A percentile compares a stretch with the other conserved stretches of the same genome.
Evolutionary conservation across 2,888 invertebrate genomes (phyloP).

Genomic region (Sympetrum striolatum): DNA sequence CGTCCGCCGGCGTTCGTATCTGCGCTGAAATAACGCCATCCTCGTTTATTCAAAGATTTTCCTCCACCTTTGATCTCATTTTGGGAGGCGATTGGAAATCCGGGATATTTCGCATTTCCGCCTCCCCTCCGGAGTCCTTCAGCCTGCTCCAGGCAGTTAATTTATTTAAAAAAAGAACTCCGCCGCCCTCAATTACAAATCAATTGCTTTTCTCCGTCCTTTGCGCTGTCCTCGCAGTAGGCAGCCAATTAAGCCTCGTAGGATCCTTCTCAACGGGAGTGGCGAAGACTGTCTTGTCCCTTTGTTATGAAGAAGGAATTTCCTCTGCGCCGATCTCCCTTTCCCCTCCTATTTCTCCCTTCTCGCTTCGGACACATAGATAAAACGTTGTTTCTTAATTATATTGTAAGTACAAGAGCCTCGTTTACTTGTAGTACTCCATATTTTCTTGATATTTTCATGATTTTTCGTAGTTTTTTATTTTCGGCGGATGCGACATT

Average conservation of each 20-base stretch:
- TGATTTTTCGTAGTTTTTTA: too few species aligned
- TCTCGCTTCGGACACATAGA: neutral
- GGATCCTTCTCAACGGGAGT: neutral
- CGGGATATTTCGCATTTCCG: neutral
- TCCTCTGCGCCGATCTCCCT: neutral
- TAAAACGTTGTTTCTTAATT: too few species aligned
- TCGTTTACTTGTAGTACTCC: too few species aligned
- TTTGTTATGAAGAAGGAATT: neutral
- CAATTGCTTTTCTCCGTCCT: neutral
- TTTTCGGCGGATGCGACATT: too few species aligned
- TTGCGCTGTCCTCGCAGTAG: neutral
- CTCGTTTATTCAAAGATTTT: too few species aligned
- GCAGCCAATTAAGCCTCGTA: neutral
- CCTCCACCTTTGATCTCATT: too few species aligned
- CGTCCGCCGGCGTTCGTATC: too few species aligned
- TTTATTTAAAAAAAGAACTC: neutral
- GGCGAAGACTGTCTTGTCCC: neutral
- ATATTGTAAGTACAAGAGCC: too few species aligned
- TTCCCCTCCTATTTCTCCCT: neutral
- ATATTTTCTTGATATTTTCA: too few species aligned
- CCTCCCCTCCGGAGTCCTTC: neutral
- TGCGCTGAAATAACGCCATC: too few species aligned
- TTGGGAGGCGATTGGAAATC: neutral
- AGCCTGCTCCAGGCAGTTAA: neutral
- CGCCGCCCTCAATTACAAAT: neutral